These are phyloP conservation scores for Oppia nitens DNA, from an alignment of 1,140 invertebrate species.

Conservation along the genomic window DNA sequence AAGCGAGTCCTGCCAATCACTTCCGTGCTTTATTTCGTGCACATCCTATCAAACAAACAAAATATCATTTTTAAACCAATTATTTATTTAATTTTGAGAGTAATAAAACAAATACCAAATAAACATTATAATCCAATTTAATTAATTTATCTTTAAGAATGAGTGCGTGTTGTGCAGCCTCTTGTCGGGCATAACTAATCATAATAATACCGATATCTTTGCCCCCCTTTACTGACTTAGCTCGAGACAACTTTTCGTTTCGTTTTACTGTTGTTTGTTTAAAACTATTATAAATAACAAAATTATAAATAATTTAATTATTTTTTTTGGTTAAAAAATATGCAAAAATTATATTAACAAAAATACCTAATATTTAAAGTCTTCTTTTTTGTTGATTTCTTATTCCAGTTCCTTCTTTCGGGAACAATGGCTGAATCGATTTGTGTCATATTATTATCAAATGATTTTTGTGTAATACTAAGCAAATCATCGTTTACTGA, in stretches of 20 bases:
- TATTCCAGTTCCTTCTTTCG: background rate
- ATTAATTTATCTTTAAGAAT: constrained; percentile 29
- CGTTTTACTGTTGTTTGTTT: background rate
- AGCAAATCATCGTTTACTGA: background rate
- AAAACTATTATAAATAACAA: background rate
- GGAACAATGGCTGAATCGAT: background rate
- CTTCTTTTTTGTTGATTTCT: constrained; percentile 3
- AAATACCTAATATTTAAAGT: constrained; percentile 7
- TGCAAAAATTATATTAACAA: background rate
- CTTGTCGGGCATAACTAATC: constrained; percentile 32
- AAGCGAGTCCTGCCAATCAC: constrained; percentile 34
- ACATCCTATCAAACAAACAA: constrained; percentile 28
- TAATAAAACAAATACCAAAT: constrained; percentile 25
- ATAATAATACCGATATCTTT: constrained; percentile 30
- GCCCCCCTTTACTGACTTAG: background rate
- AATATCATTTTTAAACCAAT: background rate
- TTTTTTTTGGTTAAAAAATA: constrained; percentile 8
- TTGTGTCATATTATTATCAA: no score
- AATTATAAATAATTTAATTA: constrained; percentile 21
- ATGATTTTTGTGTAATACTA: no score
- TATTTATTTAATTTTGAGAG: background rate
- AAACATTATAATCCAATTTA: constrained; percentile 28
- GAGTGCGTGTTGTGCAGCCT: constrained; percentile 31
- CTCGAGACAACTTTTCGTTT: constrained; percentile 21
- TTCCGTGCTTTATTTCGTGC: constrained; percentile 32